Evolutionary conservation across 2,888 invertebrate genomes (phyloP), one percentile per base, ranked within the genome.

Genomic region (Pammene fasciana): DNA sequence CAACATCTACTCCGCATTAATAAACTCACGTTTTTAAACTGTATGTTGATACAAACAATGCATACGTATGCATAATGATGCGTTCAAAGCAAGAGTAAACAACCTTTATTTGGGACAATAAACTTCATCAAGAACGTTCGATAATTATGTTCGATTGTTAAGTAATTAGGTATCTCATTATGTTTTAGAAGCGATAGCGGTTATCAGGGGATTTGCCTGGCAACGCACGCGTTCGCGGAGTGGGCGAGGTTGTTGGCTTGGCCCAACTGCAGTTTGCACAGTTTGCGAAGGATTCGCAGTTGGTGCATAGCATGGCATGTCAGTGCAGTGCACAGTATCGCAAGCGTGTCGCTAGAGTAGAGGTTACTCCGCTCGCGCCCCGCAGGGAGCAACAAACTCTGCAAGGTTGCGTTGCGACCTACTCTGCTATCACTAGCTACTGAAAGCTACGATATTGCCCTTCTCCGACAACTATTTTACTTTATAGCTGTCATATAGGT

Each of bases 311-410:
- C 36, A 66, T 78, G 77, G 75, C 79, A 76, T 65, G 75, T 73
- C 76, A 78, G 79, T 78, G 77, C 76, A 78, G 79, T 78, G 76
- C 76, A 75, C 77, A 76, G 76, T 76, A 79, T 82, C 77, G 80
- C 81, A 80, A 81, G 78, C 84, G 84, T 84, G 87, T 86, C 88
- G 86, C 81, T 84, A 84, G 88, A 88, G 88, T 87, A 87, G 86
- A 87, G 77, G 74, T 38, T 59, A 54, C 60, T 48, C 65, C 71
- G 71, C 59, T 70, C 66, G 68, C 70, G 71, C 67, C 74, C 75
- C 76, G 75, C 76, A 73, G 83, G 89, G 91, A 86, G 84, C 92
- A 92, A 92, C 89, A 91, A 92, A 90, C 92, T 90, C 88, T 90
- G 89, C 92, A 92, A 92, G 92, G 92, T 92, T 91, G 90, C 85